Base-by-base conservation (phyloP, 2,113 vertebrate genomes). In the Prinia subflava region DNA sequence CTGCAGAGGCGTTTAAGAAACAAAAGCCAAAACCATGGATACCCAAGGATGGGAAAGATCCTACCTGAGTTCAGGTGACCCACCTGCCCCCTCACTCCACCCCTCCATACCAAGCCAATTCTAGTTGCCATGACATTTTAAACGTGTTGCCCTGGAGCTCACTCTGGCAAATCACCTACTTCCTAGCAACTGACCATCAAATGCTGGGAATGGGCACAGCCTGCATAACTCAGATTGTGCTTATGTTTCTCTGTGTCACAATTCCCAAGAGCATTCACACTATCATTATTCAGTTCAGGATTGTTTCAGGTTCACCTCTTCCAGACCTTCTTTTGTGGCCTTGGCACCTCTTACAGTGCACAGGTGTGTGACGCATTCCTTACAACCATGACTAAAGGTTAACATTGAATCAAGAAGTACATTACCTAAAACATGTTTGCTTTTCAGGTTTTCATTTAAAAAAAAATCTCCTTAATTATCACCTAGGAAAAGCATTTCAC, bases 11-110 rank as follows among this genome's bases (percentile, higher is more conserved):
- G 13, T 59, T 76, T 73, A 55, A 64, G 39, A 90, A 81, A 77
- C 24, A 59, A 71, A 80, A 8, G 4, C 7, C 18, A 8, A 60
- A 90, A 20, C 5, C 13, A 27, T 41, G 53, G 16, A 16, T 13
- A 3, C 12, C 39, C 9, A 59, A 31, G 19, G 12, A 42, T 24
- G 10, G 22, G 28, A 78, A 81, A n/a, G 11, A 42, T 28, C 18
- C 6, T 39, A 11, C 11, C 35, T 22, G 44, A 64, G 23, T 25
- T 60, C 15, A 18, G 33, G 7, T 24, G 55, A 81, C 27, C 8
- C 52, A 67, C 8, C 10, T 64, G 33, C 41, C 20, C 0, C 1
- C 9, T 65, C 0, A 1, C 9, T 65, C 27, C 70, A 88, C 16
- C 15, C 21, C 19, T 69, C 31, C 28, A 6, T 60, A 33, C 25